Evolutionary conservation across 2,113 vertebrate species (phyloP), one percentile per base, ranked within the genome.

Genomic region (Coregonus clupeaformis): DNA sequence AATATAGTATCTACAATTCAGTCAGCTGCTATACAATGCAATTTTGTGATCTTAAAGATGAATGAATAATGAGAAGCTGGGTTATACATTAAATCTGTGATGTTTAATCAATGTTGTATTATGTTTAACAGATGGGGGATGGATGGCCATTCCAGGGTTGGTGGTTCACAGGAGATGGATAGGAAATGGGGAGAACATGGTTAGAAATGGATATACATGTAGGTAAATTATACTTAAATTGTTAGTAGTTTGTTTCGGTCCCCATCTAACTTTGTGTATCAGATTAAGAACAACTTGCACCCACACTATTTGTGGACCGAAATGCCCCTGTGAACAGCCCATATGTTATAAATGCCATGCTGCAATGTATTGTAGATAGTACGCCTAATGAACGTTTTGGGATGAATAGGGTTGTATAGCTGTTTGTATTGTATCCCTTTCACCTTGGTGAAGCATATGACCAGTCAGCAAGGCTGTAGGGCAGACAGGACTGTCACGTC

Each of bases 21-120:
- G 9, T 11, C 20, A 22, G 22, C 22, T 57, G 42, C 52, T 55
- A 55, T 20, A 55, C 6, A 55, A 18, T 67, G 72, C 36, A 68
- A 57, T 81, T 82, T 82, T 67, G 75, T 72, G 25, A 73, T 83
- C 20, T 77, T 73, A 75, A 60, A 72, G 66, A 76, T 3, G 71
- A 80, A 86, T 87, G 81, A 78, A 85, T 32, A 7, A 36, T 18
- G 6, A 27, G 47, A 62, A 9, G 65, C 52, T 69, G 73, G 76
- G 74, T 83, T 7, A n/a, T 22, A 42, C 69, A 55, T 67, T 81
- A 75, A 80, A 68, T 59, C 52, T 0, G 36, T 80, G 69, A 24
- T 3, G 5, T 74, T 82, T 78, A 77, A 87, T 75, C 69, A 20
- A 14, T 36, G 42, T 16, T 84, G 78, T 27, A 62, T 57, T 62